A percentile compares a stretch with the other conserved stretches of the same genome.
Evolutionary conservation across 2,113 vertebrate species (phyloP).

Genomic region (Irena cyanogastra): DNA sequence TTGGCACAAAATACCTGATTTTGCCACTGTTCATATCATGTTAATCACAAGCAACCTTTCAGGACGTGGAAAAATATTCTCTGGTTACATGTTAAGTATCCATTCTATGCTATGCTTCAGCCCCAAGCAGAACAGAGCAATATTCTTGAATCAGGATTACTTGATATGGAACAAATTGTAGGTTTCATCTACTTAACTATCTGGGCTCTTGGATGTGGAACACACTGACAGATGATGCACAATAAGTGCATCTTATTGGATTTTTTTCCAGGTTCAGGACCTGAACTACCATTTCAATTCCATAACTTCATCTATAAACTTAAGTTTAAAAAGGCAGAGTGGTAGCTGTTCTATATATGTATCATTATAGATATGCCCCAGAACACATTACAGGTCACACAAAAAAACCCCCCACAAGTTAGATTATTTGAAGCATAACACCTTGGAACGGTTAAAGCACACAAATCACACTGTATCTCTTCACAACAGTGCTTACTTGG

Average conservation of each 20-base stretch:
- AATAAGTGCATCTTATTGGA: neutral
- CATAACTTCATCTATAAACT: neutral
- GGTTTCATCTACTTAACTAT: neutral
- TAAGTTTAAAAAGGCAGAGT: neutral
- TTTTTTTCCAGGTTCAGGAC: neutral
- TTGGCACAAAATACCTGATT: neutral
- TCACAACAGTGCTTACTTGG: conserved; percentile 74
- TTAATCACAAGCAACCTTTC: neutral
- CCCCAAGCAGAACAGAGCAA: neutral
- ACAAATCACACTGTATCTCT: neutral
- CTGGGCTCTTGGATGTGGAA: neutral
- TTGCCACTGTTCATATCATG: neutral
- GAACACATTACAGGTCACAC: neutral
- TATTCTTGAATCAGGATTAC: neutral
- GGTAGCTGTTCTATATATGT: neutral
- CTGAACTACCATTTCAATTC: neutral
- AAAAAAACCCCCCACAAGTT: neutral
- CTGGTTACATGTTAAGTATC: neutral
- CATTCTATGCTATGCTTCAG: neutral
- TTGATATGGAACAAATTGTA: neutral
- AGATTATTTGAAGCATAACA: neutral
- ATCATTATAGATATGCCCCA: neutral
- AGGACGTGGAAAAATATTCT: neutral
- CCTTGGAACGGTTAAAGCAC: neutral
- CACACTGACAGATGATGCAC: neutral